Evolutionary conservation across 2,797 vertebrate genomes (phyloP).

Genomic region (Anabacerthia variegaticeps): DNA sequence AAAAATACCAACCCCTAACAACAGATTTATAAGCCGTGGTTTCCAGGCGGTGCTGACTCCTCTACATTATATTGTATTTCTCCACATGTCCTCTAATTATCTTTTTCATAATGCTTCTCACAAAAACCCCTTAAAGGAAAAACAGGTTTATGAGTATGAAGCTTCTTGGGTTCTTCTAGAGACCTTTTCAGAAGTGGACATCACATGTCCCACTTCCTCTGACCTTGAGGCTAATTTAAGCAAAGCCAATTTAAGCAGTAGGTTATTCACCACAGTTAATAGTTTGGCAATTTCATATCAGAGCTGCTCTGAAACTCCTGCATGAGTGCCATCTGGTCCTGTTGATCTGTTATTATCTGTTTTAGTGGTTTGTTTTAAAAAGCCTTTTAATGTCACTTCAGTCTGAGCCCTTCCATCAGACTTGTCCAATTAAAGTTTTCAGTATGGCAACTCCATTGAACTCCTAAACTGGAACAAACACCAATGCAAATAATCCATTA

Average conservation of each 20-base stretch:
- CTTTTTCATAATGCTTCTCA: neutral
- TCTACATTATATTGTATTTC: constrained; percentile 1
- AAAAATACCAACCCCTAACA: neutral
- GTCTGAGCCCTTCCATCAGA: constrained; percentile 12
- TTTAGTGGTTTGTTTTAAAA: constrained; percentile 21
- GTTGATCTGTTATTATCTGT: constrained; percentile 7
- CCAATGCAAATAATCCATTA: neutral
- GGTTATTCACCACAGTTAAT: constrained; percentile 31
- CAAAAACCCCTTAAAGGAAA: neutral
- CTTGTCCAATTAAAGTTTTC: constrained; percentile 2
- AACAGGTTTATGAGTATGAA: neutral
- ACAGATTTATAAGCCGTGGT: neutral
- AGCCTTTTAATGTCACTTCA: constrained; percentile 8
- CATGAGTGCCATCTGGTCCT: constrained; percentile 19
- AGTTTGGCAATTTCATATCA: constrained; percentile 44
- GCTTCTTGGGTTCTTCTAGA: neutral
- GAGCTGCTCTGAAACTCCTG: constrained; percentile 42
- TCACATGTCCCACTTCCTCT: neutral
- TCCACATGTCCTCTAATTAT: neutral
- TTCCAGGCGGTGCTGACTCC: constrained; percentile 13
- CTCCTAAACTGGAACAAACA: neutral
- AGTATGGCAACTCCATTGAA: neutral
- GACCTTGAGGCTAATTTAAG: constrained; percentile 38
- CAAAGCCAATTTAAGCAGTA: constrained; percentile 22
- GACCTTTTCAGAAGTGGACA: neutral